phyloP scores from a whole-genome alignment of 1,140 invertebrate genomes.

The Bemisia tabaci region DNA sequence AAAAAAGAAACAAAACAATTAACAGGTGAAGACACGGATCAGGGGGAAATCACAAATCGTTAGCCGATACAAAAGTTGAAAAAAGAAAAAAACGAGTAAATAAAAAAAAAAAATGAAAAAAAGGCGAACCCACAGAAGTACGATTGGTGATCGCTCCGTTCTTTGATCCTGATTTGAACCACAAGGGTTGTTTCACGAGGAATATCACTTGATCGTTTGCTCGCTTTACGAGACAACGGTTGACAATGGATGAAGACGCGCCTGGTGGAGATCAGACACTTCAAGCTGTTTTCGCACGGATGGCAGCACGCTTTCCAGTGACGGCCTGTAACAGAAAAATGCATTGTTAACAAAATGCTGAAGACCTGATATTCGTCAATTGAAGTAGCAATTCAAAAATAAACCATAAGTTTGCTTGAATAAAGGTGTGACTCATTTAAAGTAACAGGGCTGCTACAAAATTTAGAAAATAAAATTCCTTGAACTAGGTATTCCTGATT shows the following conservation, averaged over 20 bases:
- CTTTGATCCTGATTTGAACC: background rate
- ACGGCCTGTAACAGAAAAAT: slow-evolving; percentile 53
- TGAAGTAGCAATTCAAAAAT: slow-evolving; percentile 10
- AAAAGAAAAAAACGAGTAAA: background rate
- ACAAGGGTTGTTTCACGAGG: background rate
- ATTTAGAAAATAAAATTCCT: background rate
- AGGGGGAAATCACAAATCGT: background rate
- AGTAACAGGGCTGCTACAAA: background rate
- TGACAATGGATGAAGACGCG: background rate
- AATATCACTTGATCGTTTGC: background rate
- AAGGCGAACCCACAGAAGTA: background rate
- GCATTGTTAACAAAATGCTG: slow-evolving; percentile 6
- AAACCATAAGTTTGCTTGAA: slow-evolving; percentile 3
- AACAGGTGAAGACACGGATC: background rate
- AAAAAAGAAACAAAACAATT: background rate
- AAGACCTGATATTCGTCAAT: too few relatives aligned
- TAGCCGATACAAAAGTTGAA: background rate
- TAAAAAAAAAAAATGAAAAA: background rate
- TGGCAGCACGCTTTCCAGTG: slow-evolving; percentile 93
- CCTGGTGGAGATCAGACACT: slow-evolving; percentile 1
- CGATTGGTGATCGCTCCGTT: background rate
- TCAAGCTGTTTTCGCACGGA: slow-evolving; percentile 89
- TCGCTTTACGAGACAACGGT: background rate
- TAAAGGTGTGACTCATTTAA: slow-evolving; percentile 5
- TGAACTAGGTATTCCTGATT: background rate